These are phyloP conservation scores for Nomada lathburiana DNA, from an alignment of 2,888 invertebrate genomes.

Conservation along the genomic window DNA sequence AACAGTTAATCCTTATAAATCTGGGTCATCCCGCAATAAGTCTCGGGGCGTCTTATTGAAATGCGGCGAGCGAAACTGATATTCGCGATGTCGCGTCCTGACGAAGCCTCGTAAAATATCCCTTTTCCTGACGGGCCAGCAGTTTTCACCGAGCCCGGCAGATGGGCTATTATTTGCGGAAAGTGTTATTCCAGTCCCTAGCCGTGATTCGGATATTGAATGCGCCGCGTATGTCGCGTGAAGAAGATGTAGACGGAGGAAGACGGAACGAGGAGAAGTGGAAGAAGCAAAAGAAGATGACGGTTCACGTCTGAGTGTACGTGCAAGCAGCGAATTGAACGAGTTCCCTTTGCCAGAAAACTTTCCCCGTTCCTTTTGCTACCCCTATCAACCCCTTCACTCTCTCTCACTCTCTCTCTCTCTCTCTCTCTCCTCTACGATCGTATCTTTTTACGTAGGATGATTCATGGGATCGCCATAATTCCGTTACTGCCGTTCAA, in stretches of 20 bases:
- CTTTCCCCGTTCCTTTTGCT: conserved; percentile 1
- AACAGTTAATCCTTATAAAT: conserved; percentile 3
- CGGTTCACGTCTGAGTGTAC: not conserved
- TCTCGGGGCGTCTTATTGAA: conserved; percentile 59
- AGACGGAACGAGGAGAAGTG: not conserved
- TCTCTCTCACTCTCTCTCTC: not conserved
- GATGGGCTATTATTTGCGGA: conserved; percentile 61
- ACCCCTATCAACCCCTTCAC: not conserved
- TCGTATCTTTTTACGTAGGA: conserved; percentile 36
- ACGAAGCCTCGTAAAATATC: conserved; percentile 59
- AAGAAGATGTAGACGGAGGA: too few species aligned
- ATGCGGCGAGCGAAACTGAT: conserved; percentile 61
- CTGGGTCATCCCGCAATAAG: conserved; percentile 8
- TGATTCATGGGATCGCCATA: conserved; percentile 30
- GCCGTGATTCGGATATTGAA: conserved; percentile 63
- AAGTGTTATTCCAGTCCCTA: conserved; percentile 60
- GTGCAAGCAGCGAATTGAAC: conserved; percentile 33
- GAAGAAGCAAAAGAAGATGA: not conserved
- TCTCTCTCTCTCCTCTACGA: not conserved
- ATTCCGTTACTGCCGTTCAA: conserved; percentile 23
- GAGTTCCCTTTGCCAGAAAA: conserved; percentile 10
- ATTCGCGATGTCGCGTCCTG: conserved; percentile 64
- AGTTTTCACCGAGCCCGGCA: conserved; percentile 43
- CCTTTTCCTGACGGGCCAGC: conserved; percentile 57
- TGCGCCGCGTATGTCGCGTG: not conserved